Base-by-base conservation (phyloP, 2,888 invertebrate species). In the Hirtodrosophila trivittata region DNA sequence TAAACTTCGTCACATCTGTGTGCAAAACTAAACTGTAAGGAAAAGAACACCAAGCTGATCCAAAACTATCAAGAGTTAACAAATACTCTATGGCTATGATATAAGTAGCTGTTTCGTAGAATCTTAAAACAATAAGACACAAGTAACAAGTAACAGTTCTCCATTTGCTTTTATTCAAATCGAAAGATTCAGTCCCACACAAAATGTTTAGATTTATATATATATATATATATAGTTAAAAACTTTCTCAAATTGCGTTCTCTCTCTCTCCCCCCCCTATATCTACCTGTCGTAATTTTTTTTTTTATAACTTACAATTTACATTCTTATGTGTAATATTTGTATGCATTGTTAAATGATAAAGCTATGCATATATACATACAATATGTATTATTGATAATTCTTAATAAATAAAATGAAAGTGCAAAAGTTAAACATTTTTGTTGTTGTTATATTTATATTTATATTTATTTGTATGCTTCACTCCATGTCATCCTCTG, bases 361-460 rank as follows among this genome's bases (percentile, higher is more conserved):
- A 81, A 65, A 81, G 16, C 54, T 77, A 80, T 62, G 60, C 60
- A 74, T 82, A 38, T 28, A 45, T 45, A 55, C 32, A 25, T 26
- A 58, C 42, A 63, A 73, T 77, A 87, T 87, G 86, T 83, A 86
- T 87, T 87, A 88, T 81, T 77, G 63, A 85, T 81, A 88, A 70
- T 72, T 86, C 86, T 74, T 78, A 83, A 83, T 82, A 78, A 76
- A 81, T 55, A 70, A 73, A 68, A 68, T 68, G 49, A 62, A 80
- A 77, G 37, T 65, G 67, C 49, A 75, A 60, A 33, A 21, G 5
- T 3, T 21, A 3, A 3, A 21, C 18, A 21, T 21, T 21, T 5
- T 14, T 25, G n/a, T 12, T 9, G 6, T 8, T 6, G n/a, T 13
- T 16, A 35, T 25, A 12, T 13, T 9, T 14, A 21, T 21, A 21